Percentiles rank a stretch among this genome's conserved stretches.
phyloP scores from a whole-genome alignment of 2,888 invertebrate species.

The Microctonus aethiopoides region DNA sequence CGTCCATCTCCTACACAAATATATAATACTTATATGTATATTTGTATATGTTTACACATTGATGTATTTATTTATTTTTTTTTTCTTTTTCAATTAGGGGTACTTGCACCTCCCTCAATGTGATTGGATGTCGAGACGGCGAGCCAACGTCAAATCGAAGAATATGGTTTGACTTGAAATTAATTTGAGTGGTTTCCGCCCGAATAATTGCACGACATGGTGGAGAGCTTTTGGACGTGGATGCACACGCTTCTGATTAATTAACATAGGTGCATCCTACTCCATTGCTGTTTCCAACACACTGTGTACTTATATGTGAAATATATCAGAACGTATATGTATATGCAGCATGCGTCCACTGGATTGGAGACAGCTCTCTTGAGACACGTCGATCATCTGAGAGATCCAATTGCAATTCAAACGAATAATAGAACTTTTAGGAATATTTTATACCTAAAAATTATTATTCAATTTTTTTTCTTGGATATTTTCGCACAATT shows the following conservation, averaged over 20 bases:
- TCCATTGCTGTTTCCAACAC: constrained; percentile 41
- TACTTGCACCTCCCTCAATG: not conserved
- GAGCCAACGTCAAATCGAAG: constrained; percentile 55
- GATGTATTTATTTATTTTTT: not conserved
- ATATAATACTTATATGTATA: not conserved
- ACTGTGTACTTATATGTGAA: constrained; percentile 23
- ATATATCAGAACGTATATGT: constrained; percentile 7
- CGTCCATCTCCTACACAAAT: constrained; percentile 2
- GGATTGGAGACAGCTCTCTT: not conserved
- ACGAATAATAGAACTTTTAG: not conserved
- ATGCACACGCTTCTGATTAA: constrained; percentile 51
- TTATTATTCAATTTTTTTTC: too few species aligned
- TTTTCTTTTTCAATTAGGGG: constrained; percentile 14
- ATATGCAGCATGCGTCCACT: constrained; percentile 8
- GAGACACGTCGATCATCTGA: constrained; percentile 22
- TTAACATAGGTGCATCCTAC: constrained; percentile 48
- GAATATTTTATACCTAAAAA: too few species aligned
- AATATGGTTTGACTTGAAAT: constrained; percentile 65
- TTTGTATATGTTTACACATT: not conserved
- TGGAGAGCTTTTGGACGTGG: constrained; percentile 21
- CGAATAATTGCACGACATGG: constrained; percentile 39
- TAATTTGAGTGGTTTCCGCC: constrained; percentile 65
- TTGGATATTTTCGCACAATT: not conserved
- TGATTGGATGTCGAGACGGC: constrained; percentile 59
- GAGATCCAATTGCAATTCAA: constrained; percentile 3